A percentile compares a stretch with the other conserved stretches of the same genome.
These are phyloP conservation scores for Chironomus riparius DNA, from an alignment of 2,888 invertebrate genomes.

Conservation along the genomic window DNA sequence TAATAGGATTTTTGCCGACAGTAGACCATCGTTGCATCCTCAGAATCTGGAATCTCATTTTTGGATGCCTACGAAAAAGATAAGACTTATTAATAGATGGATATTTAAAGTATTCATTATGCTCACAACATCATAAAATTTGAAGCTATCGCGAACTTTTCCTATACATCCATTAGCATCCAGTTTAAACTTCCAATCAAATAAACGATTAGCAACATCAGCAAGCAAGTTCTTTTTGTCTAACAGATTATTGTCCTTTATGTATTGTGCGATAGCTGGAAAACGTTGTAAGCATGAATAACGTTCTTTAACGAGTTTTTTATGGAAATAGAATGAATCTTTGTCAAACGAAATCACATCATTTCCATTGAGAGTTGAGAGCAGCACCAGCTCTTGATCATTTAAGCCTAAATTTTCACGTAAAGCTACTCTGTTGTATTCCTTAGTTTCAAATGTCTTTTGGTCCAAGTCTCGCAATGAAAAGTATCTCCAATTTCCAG, in stretches of 20 bases:
- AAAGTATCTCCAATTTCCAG: conserved; percentile 29
- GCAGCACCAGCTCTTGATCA: conserved; percentile 24
- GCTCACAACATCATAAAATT: neutral
- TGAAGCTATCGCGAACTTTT: neutral
- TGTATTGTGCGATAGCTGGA: neutral
- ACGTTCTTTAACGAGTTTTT: neutral
- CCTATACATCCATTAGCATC: too few relatives aligned
- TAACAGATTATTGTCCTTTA: neutral
- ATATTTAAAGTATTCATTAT: neutral
- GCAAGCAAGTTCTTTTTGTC: too few relatives aligned
- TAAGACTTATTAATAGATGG: neutral
- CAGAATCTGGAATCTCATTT: neutral
- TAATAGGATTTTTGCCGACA: neutral
- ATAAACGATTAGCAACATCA: too few relatives aligned
- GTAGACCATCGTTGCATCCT: neutral
- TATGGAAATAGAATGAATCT: neutral
- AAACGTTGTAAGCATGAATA: neutral
- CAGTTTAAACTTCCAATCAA: neutral
- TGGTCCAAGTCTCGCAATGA: conserved; percentile 19
- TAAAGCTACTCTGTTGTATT: conserved; percentile 27
- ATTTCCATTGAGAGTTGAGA: conserved; percentile 29
- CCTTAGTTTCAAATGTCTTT: conserved; percentile 13
- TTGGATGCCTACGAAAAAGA: neutral
- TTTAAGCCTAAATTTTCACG: conserved; percentile 16
- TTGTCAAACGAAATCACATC: neutral